Evolutionary conservation across 2,797 vertebrate species (phyloP), one percentile per base, ranked within the genome.

Genomic region (Chaunax sp.): DNA sequence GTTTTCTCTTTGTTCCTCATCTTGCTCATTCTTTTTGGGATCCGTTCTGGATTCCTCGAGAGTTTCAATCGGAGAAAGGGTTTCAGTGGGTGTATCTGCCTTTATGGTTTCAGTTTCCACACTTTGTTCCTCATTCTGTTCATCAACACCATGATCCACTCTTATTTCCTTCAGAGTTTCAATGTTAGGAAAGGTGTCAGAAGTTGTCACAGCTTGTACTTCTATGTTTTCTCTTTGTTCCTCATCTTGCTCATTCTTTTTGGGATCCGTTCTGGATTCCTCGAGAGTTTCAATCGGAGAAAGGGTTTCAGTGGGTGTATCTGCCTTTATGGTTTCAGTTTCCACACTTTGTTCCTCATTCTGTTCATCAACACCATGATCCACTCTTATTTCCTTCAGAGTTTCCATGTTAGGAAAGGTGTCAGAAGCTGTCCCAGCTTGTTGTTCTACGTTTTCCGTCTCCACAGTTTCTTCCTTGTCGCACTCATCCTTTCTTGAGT

Each of bases 21-120:
- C 19, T 14, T n/a, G 23, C 16, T 66, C 0, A 16, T 30, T 35
- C 2, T 26, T 22, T 19, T 11, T 18, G 5, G 19, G 0, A 38
- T 64, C 58, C 37, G 26, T 43, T 30, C 1, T 25, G 20, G 37
- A 18, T 60, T 55, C 49, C 6, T 49, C 2, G 0, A 16, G 3
- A 9, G 38, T 20, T 68, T 76, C 55, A 33, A 7, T 3, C 0
- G 3, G 2, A 19, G 23, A 14, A 16, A 37, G 5, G 15, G 18
- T 45, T 64, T 72, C 66, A 40, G 16, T 1, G 0, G 26, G 18
- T 28, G 40, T 28, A 8, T 33, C 53, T 19, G 19, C 15, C 18
- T 71, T 63, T 7, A 7, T 19, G 25, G 18, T 13, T 23, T 63
- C 45, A 22, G 26, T 56, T 67, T 74, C 71, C 38, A 62, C 52